Conservation (phyloP, 2,797 vertebrate species). For the Bradypodion ventrale region DNA sequence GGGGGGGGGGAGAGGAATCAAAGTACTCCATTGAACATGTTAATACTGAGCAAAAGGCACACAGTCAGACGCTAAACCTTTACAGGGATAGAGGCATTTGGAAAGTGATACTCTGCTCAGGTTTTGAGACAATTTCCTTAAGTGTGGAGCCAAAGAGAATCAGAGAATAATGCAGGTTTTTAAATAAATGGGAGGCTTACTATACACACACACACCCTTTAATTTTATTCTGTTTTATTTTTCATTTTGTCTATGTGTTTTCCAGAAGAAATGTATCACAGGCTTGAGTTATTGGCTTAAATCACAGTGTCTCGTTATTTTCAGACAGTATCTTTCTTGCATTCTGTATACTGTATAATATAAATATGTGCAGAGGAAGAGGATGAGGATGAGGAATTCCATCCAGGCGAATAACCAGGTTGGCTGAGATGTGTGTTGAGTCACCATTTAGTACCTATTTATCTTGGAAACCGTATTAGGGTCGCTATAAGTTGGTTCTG, state of each 20-base stretch:
- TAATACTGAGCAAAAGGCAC: constrained; percentile 86
- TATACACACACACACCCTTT: constrained; percentile 18
- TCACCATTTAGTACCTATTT: no score
- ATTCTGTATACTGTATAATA: no score
- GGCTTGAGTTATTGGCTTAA: constrained; percentile 34
- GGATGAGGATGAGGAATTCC: no score
- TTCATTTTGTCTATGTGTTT: constrained; percentile 65
- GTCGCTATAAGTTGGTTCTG: no score
- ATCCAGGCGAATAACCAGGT: no score
- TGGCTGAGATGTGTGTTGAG: no score
- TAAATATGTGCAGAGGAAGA: constrained; percentile 16
- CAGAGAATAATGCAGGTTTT: constrained; percentile 65
- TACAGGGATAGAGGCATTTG: constrained; percentile 83
- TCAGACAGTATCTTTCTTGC: constrained; percentile 25
- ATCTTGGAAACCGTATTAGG: no score
- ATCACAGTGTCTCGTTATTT: constrained; percentile 37
- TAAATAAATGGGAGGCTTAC: constrained; percentile 58
- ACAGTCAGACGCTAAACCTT: constrained; percentile 85
- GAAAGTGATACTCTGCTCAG: constrained; percentile 82
- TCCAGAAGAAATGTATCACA: constrained; percentile 34
- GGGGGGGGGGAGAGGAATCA: no score
- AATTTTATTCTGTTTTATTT: constrained; percentile 47
- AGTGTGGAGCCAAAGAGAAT: constrained; percentile 64
- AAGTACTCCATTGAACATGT: constrained; percentile 85
- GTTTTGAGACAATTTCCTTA: constrained; percentile 72